Evolutionary conservation across 2,797 vertebrate species (phyloP), one percentile per base, ranked within the genome.

Genomic region (Morus bassanus): DNA sequence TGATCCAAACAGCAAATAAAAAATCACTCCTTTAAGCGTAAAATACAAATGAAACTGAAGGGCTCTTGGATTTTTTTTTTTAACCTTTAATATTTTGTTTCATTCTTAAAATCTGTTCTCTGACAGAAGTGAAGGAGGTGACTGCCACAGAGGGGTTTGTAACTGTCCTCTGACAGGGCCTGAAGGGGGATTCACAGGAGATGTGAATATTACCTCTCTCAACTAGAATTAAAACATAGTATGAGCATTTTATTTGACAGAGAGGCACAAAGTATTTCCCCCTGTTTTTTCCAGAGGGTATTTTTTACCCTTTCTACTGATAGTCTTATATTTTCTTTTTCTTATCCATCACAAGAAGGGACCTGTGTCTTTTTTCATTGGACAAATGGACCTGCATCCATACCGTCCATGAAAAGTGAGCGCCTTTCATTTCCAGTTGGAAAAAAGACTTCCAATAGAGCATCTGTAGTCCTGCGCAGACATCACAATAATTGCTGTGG

Each of bases 1-100:
- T 97, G 72, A 85, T 95, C 60, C 14, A 8, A 96, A 89, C 75
- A 88, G 83, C 94, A 87, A 94, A 92, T 75, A 76, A 76, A 91
- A 88, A 78, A 63, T 57, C 77, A 59, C 69, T 95, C 87, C 39
- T 96, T 95, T 88, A 91, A 95, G 81, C 74, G 86, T 97, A 88
- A 85, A 95, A 77, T 85, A 65, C 74, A 85, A 81, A 89, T 56
- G 41, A 89, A 87, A 78, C 37, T 13, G 46, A 85, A 93, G 68
- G 46, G 23, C 56, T 65, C 53, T 24, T 45, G 68, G n/a, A n/a
- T 76, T 81, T 84, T 86, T 77, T 60, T n/a, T 86, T 77, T 60
- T n/a, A 69, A 72, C 43, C 53, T 90, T 60, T 67, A 31, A 30
- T 65, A 3, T 65, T 96, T 72, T 69, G 39, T 79, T 94, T 95